phyloP scores from a whole-genome alignment of 2,113 vertebrate species.

The Geococcyx californianus region DNA sequence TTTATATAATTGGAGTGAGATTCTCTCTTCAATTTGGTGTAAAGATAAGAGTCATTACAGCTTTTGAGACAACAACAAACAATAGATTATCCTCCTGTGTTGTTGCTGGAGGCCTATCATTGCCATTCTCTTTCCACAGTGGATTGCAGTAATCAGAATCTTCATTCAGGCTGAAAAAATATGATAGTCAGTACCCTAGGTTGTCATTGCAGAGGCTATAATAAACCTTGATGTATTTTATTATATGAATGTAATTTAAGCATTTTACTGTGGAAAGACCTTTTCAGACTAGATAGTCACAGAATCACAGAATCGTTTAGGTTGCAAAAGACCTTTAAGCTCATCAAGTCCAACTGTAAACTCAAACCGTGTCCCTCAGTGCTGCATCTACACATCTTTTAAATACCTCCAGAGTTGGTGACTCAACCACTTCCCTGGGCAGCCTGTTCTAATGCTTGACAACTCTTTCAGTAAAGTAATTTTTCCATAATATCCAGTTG shows the following conservation, averaged over 20 bases:
- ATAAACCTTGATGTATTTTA: slow-evolving; percentile 30
- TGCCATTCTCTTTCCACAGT: slow-evolving; percentile 53
- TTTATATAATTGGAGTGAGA: slow-evolving; percentile 52
- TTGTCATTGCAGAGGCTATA: slow-evolving; percentile 22
- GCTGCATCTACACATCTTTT: too few relatives aligned
- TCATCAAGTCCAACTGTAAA: too few relatives aligned
- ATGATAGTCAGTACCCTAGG: not conserved
- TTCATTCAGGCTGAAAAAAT: slow-evolving; percentile 62
- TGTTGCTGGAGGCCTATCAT: slow-evolving; percentile 53
- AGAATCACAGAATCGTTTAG: too few relatives aligned
- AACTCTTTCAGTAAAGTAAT: too few relatives aligned
- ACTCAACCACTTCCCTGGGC: too few relatives aligned
- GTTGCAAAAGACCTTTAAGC: too few relatives aligned
- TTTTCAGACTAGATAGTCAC: not conserved
- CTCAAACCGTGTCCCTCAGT: too few relatives aligned
- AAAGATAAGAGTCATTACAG: slow-evolving; percentile 55
- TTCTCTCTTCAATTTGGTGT: slow-evolving; percentile 61
- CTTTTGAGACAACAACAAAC: slow-evolving; percentile 45
- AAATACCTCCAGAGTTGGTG: too few relatives aligned
- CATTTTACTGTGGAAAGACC: not conserved
- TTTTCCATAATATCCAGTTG: too few relatives aligned
- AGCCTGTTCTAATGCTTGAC: too few relatives aligned
- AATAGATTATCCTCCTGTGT: slow-evolving; percentile 67
- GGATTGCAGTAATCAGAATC: slow-evolving; percentile 70
- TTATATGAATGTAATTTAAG: slow-evolving; percentile 16